Percentiles rank a stretch among this genome's conserved stretches.
Conservation (phyloP, 2,797 vertebrate genomes). For the Lophius americanus region DNA sequence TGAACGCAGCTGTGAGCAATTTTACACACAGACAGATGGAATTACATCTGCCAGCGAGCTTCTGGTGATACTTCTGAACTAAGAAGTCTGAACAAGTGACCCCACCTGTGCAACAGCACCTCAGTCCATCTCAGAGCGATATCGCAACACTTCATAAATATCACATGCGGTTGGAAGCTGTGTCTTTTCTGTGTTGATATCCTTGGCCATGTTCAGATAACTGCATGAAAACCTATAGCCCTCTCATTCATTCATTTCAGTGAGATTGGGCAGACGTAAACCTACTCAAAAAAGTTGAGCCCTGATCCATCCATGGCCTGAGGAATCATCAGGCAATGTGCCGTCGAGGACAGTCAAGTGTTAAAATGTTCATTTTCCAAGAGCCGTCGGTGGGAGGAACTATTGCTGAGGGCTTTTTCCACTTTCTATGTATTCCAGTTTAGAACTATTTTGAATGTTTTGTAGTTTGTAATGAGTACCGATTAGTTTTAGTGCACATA, state of each 20-base stretch:
- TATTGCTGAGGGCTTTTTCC: no score
- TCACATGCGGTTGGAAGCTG: slow-evolving; percentile 9
- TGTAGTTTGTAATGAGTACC: no score
- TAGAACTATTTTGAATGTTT: no score
- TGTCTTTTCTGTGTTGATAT: not conserved
- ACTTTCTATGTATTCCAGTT: no score
- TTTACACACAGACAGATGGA: slow-evolving; percentile 60
- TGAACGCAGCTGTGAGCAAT: slow-evolving; percentile 55
- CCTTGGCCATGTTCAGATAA: not conserved
- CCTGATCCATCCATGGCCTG: no score
- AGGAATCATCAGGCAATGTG: no score
- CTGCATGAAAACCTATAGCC: not conserved
- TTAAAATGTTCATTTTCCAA: no score
- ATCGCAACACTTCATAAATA: slow-evolving; percentile 17
- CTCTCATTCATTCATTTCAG: not conserved
- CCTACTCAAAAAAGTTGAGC: no score
- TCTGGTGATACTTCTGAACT: slow-evolving; percentile 33
- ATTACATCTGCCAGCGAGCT: slow-evolving; percentile 52
- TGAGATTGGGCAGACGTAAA: not conserved
- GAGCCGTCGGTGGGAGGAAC: no score
- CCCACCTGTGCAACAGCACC: slow-evolving; percentile 9
- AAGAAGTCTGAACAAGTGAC: slow-evolving; percentile 14
- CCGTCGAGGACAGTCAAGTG: no score
- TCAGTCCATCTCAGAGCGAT: slow-evolving; percentile 15
- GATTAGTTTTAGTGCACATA: no score